These are phyloP conservation scores for Macaria notata DNA, from an alignment of 2,888 invertebrate species.

Conservation along the genomic window DNA sequence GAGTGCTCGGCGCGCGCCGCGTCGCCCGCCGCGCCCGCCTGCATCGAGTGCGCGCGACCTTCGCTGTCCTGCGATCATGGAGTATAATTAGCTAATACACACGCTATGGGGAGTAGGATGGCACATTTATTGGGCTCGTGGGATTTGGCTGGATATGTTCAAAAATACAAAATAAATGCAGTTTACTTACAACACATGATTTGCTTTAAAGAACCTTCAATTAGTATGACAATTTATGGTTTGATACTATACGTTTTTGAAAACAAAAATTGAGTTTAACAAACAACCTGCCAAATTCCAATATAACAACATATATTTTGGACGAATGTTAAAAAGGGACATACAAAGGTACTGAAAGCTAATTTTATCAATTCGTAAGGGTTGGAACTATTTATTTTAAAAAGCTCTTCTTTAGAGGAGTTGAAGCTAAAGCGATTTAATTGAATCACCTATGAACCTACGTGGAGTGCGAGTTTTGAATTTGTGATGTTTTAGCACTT, in stretches of 20 bases:
- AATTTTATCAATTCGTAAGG: constrained; percentile 1
- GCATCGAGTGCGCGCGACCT: constrained; percentile 74
- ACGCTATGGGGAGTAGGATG: too few relatives aligned
- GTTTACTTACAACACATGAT: too few relatives aligned
- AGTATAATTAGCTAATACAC: too few relatives aligned
- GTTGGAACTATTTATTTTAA: constrained; percentile 1
- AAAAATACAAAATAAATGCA: too few relatives aligned
- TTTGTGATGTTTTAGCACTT: too few relatives aligned
- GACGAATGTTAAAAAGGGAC: constrained; percentile 10
- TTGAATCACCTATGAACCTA: constrained; percentile 1
- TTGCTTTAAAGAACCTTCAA: too few relatives aligned
- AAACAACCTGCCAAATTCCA: constrained; percentile 5
- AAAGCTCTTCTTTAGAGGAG: constrained; percentile 6
- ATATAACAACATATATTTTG: constrained; percentile 20
- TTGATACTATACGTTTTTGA: too few relatives aligned
- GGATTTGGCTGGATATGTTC: too few relatives aligned
- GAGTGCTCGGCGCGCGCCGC: constrained; percentile 52
- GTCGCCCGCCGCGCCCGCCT: constrained; percentile 69
- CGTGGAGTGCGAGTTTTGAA: too few relatives aligned
- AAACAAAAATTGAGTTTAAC: too few relatives aligned
- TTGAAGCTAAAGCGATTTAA: constrained; percentile 30
- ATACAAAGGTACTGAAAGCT: constrained; percentile 10
- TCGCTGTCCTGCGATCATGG: constrained; percentile 61
- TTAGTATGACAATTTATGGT: too few relatives aligned
- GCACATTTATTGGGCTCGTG: too few relatives aligned